These are phyloP conservation scores for Cirrhinus molitorella DNA, from an alignment of 2,797 vertebrate species.

Conservation along the genomic window DNA sequence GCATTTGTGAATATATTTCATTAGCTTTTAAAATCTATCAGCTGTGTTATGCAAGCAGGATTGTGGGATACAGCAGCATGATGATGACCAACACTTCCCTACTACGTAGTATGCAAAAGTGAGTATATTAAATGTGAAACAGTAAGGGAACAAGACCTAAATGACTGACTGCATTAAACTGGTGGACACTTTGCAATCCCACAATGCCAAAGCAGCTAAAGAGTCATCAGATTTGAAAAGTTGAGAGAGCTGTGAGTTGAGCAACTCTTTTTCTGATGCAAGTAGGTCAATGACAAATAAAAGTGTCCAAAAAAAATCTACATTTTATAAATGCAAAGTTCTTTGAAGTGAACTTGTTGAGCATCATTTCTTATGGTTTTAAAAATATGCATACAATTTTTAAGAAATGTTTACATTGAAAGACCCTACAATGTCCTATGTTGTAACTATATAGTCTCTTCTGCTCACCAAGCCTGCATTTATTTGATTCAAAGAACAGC, in stretches of 20 bases:
- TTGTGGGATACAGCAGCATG: too few relatives aligned
- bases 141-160: not conserved
- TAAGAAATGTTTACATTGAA: not conserved
- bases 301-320: not conserved
- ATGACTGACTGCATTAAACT: not conserved
- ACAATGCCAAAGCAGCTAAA: not conserved
- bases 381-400: not conserved
- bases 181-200: not conserved
- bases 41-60: not conserved
- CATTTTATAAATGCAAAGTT: not conserved
- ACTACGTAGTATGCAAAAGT: not conserved
- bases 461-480: too few relatives aligned
- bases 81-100: not conserved
- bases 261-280: not conserved
- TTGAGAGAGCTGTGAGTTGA: not conserved
- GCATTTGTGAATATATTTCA: not conserved
- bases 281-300: conserved; percentile 11
- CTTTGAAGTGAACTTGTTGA: not conserved
- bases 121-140: not conserved
- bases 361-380: not conserved
- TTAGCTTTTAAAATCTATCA: not conserved
- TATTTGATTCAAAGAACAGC: too few relatives aligned
- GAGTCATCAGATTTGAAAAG: not conserved
- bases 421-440: too few relatives aligned
- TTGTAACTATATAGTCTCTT: not conserved